Base-by-base conservation (phyloP, 2,797 vertebrate species). In the Phrynocephalus forsythii region DNA sequence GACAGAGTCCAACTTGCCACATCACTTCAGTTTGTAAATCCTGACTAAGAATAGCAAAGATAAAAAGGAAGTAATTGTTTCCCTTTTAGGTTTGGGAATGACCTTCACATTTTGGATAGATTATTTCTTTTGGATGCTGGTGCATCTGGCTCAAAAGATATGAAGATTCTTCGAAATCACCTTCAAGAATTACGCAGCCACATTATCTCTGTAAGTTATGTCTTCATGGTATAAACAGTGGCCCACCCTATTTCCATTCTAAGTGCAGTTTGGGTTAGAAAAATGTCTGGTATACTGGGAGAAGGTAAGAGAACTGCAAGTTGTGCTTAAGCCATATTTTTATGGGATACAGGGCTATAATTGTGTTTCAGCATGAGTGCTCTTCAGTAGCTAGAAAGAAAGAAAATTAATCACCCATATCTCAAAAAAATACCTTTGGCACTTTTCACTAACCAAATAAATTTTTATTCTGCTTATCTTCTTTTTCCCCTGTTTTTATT, bases 61-160 rank as follows among this genome's bases (percentile, higher is more conserved):
- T n/a, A 60, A 82, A 85, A 83, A 73, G 68, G 56, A 67, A 28
- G 38, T 80, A 87, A 80, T 66, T 60, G 85, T 52, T 26, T 33
- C 11, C 1, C 86, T 28, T 88, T 18, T 90, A 99, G 99, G 94
- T 99, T 99, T 95, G 99, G 99, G 52, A 98, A 98, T 50, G 99
- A 99, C 93, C 96, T 99, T 88, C 97, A 97, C 86, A 97, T 99
- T 95, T 98, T 98, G 67, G 98, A 99, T 80, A 98, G 98, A 92
- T 92, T 99, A 87, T 99, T 99, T 95, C 97, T 99, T 73, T 95
- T 98, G 97, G 99, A 99, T 90, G 97, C 98, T 0, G 99, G 98
- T 78, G 98, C 98, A 44, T 98, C 99, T 30, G 98, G 98, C 89
- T 99, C 99, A 6, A 99, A 97, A 97, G 99, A 99, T 94, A 96